Conservation (phyloP, 2,888 invertebrate species). For the Heterodera filipjevi region DNA sequence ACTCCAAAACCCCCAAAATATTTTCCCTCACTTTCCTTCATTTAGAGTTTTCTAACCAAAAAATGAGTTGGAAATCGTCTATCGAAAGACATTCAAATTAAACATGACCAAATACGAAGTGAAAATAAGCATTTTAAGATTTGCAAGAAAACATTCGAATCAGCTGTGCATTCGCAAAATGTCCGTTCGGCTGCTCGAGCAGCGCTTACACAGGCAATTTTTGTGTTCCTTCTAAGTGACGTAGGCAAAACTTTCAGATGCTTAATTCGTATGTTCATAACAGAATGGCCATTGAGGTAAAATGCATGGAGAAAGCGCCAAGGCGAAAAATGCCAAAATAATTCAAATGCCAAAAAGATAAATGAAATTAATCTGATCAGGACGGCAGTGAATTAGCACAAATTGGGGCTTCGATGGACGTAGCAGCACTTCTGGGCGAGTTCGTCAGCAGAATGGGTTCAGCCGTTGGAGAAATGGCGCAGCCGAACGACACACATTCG, state of each 20-base stretch:
- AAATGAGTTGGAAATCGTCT: too few relatives aligned
- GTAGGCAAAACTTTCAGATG: not conserved
- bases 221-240: not conserved
- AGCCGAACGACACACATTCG: not conserved
- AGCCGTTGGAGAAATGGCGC: not conserved
- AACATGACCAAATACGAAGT: not conserved
- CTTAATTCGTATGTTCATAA: conserved; percentile 25
- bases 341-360: not conserved
- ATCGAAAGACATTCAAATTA: too few relatives aligned
- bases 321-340: not conserved
- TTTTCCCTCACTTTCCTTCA: too few relatives aligned
- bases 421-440: conserved; percentile 16
- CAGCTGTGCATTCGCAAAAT: not conserved
- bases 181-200: conserved; percentile 25
- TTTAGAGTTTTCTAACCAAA: too few relatives aligned
- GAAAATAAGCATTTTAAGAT: not conserved
- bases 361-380: not conserved
- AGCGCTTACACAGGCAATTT: conserved; percentile 18
- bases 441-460: conserved; percentile 16
- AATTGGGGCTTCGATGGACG: conserved; percentile 16
- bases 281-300: conserved; percentile 5
- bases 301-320: not conserved
- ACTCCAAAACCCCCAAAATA: too few relatives aligned
- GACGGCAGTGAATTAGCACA: not conserved
- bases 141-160: conserved; percentile 14